These are phyloP conservation scores for Rhynchophorus ferrugineus DNA, from an alignment of 1,140 invertebrate genomes.

Conservation along the genomic window DNA sequence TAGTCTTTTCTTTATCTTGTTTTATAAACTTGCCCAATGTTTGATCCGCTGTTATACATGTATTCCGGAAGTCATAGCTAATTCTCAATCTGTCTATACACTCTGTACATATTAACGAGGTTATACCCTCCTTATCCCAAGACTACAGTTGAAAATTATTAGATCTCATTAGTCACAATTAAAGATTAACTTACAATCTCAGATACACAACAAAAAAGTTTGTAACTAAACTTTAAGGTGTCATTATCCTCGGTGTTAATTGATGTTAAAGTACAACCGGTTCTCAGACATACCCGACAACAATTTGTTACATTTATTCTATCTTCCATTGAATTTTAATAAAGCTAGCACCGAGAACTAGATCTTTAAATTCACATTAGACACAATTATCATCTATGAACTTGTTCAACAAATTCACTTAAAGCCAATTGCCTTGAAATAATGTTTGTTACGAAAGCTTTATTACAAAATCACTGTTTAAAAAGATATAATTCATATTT, in stretches of 20 bases:
- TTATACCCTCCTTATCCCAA: conserved; percentile 31
- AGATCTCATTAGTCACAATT: background rate
- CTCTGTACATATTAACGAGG: conserved; percentile 32
- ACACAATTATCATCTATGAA: too few relatives aligned
- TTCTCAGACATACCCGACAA: conserved; percentile 34
- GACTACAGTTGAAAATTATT: conserved; percentile 23
- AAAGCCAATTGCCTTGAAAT: too few relatives aligned
- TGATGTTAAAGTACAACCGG: conserved; percentile 33
- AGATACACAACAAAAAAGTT: conserved; percentile 33
- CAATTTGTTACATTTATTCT: conserved; percentile 34
- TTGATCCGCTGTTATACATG: conserved; percentile 32
- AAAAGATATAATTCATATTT: too few relatives aligned
- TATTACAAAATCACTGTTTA: too few relatives aligned
- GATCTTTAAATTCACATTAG: too few relatives aligned
- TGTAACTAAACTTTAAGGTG: conserved; percentile 34
- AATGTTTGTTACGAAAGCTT: too few relatives aligned
- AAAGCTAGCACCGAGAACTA: too few relatives aligned
- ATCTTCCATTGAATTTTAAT: conserved; percentile 40
- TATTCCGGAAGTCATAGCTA: conserved; percentile 33
- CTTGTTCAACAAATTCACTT: too few relatives aligned
- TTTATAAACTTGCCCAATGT: conserved; percentile 30
- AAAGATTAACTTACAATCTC: conserved; percentile 34
- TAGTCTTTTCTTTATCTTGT: conserved; percentile 20
- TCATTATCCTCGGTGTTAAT: conserved; percentile 32
- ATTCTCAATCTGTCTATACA: conserved; percentile 32